phyloP scores from a whole-genome alignment of 2,888 invertebrate genomes.

The Eristalis pertinax region DNA sequence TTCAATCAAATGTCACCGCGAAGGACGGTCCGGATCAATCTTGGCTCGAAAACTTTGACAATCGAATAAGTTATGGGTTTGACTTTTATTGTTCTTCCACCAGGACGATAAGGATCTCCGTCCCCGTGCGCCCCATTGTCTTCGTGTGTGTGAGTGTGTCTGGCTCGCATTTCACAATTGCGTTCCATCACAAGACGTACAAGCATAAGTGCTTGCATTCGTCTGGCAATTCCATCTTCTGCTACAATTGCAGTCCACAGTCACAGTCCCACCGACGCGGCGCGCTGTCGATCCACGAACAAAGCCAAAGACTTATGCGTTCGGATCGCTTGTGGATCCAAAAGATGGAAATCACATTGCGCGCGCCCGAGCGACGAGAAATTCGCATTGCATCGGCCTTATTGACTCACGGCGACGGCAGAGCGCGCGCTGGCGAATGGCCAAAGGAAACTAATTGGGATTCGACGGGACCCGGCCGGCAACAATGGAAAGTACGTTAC shows the following conservation, averaged over 20 bases:
- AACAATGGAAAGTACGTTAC: conserved; percentile 59
- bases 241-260: conserved; percentile 42
- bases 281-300: not conserved
- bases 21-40: conserved; percentile 73
- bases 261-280: not conserved
- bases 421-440: conserved; percentile 31
- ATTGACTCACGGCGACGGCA: conserved; percentile 19
- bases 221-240: conserved; percentile 32
- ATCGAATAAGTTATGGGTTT: conserved; percentile 75
- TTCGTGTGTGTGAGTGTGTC: not conserved
- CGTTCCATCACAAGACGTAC: conserved; percentile 46
- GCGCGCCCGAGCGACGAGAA: conserved; percentile 9
- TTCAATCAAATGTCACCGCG: conserved; percentile 69
- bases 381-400: conserved; percentile 51
- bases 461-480: conserved; percentile 42
- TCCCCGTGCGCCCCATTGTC: conserved; percentile 26
- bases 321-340: conserved; percentile 58
- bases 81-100: conserved; percentile 74
- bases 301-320: conserved; percentile 57
- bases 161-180: conserved; percentile 48
- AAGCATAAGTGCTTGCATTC: conserved; percentile 35
- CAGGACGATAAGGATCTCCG: conserved; percentile 69
- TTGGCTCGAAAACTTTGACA: conserved; percentile 72
- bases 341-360: conserved; percentile 68
- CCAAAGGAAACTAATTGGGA: conserved; percentile 70